Evolutionary conservation across 1,140 invertebrate species (phyloP).

Genomic region (Drosophila triauraria): DNA sequence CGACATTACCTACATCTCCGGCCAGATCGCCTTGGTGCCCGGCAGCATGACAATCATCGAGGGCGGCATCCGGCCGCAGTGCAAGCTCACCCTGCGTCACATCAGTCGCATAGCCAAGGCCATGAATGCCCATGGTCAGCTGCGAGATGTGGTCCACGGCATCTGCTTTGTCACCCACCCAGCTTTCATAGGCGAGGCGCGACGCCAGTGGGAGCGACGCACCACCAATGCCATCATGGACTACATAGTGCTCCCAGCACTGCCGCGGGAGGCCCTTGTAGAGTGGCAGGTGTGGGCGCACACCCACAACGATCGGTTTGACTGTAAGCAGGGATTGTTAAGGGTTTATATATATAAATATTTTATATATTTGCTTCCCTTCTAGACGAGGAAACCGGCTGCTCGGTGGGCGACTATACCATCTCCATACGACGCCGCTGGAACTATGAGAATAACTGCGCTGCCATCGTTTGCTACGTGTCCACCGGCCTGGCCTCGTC

Average conservation of each 20-base stretch:
- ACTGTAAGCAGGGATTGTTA: constrained; percentile 88
- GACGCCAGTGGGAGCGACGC: constrained; percentile 92
- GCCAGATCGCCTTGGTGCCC: constrained; percentile 96
- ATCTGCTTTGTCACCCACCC: constrained; percentile 92
- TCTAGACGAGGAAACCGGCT: constrained; percentile 95
- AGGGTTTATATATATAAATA: too few relatives aligned
- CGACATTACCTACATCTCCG: constrained; percentile 94
- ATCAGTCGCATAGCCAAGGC: constrained; percentile 92
- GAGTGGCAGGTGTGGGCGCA: constrained; percentile 97
- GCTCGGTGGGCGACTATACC: constrained; percentile 91
- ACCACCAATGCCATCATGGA: constrained; percentile 95
- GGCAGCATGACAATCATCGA: constrained; percentile 91
- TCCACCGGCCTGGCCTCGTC: constrained; percentile 89
- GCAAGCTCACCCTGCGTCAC: constrained; percentile 93
- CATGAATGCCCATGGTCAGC: constrained; percentile 90
- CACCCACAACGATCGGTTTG: constrained; percentile 93
- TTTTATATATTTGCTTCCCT: background rate
- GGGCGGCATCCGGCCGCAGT: constrained; percentile 91
- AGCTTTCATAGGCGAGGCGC: constrained; percentile 89
- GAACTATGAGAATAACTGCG: constrained; percentile 95
- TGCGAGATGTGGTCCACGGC: constrained; percentile 93
- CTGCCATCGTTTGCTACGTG: constrained; percentile 93
- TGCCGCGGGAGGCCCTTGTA: constrained; percentile 92
- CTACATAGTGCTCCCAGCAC: constrained; percentile 92
- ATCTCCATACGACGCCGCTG: constrained; percentile 92